Evolutionary conservation across 2,113 vertebrate genomes (phyloP), one percentile per base, ranked within the genome.

Genomic region (Mandrillus leucophaeus): DNA sequence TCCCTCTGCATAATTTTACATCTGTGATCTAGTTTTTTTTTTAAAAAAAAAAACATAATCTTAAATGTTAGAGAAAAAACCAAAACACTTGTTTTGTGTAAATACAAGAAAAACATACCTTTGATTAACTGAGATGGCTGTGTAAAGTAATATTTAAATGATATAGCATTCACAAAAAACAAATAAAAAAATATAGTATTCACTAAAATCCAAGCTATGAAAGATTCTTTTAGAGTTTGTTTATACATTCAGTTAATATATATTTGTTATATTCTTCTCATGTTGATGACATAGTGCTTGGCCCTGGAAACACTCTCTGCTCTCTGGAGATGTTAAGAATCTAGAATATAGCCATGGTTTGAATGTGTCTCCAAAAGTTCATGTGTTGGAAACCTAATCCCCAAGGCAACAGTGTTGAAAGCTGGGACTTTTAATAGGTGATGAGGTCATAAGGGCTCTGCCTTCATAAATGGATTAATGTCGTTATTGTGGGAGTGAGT

Each of bases 71-170:
- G 48, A 95, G 75, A n/a, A 79, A 84, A 80, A 17, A 72, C 23
- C 12, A 45, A 82, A 73, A 73, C 48, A 45, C 3, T 17, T 81
- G 27, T 55, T 93, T 96, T 30, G 35, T 68, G 40, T 79, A 83
- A 68, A 80, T 89, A 32, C 0, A 83, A 72, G 30, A 78, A 88
- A 85, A 96, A 50, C 25, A 52, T 80, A 61, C 64, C 48, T 38
- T 12, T 68, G 43, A 55, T 10, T 91, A 64, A 55, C 13, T 68
- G 52, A 86, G 35, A 70, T 93, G 57, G 35, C 81, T 96, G 64
- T 93, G 3, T 86, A 91, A 90, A 78, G 11, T 32, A 84, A 38
- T 75, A 95, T 55, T 96, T 91, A 68, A 82, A 30, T 61, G 88
- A 40, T 82, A 45, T 2, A 61, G 1, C 16, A 55, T 64, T 64